Conservation (phyloP, 2,797 vertebrate species). For the Gymnodraco acuticeps region DNA sequence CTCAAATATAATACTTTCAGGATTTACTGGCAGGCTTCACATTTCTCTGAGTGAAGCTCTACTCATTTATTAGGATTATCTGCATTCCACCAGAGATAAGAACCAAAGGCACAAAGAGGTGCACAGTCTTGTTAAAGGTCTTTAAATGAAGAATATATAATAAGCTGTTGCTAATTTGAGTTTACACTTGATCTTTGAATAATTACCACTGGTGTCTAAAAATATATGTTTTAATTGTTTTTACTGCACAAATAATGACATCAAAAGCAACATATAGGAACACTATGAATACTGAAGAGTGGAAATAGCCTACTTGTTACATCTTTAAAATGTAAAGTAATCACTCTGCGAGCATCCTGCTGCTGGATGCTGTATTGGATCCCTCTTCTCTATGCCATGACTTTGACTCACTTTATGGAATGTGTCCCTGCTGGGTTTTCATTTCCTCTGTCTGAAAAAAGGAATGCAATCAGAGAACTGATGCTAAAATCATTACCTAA, state of each 20-base stretch:
- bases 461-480: conserved; percentile 75
- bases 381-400: conserved; percentile 50
- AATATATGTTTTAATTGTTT: conserved; percentile 78
- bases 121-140: conserved; percentile 80
- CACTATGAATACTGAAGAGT: conserved; percentile 17
- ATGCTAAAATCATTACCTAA: conserved; percentile 83
- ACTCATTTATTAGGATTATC: conserved; percentile 88
- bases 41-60: conserved; percentile 82
- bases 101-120: conserved; percentile 81
- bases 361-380: conserved; percentile 42
- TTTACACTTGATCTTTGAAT: conserved; percentile 82
- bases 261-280: conserved; percentile 48
- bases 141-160: conserved; percentile 85
- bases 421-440: conserved; percentile 76
- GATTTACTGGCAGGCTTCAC: conserved; percentile 83
- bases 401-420: conserved; percentile 72
- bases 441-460: conserved; percentile 76
- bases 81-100: conserved; percentile 86
- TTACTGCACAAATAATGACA: conserved; percentile 54
- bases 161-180: conserved; percentile 85
- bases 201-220: conserved; percentile 77
- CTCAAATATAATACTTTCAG: conserved; percentile 86
- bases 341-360: conserved; percentile 47
- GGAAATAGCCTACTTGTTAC: conserved; percentile 27
- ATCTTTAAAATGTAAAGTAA: conserved; percentile 48